Evolutionary conservation across 1,140 invertebrate species (phyloP), one percentile per base, ranked within the genome.

Genomic region (Gonatopus flavifemur): DNA sequence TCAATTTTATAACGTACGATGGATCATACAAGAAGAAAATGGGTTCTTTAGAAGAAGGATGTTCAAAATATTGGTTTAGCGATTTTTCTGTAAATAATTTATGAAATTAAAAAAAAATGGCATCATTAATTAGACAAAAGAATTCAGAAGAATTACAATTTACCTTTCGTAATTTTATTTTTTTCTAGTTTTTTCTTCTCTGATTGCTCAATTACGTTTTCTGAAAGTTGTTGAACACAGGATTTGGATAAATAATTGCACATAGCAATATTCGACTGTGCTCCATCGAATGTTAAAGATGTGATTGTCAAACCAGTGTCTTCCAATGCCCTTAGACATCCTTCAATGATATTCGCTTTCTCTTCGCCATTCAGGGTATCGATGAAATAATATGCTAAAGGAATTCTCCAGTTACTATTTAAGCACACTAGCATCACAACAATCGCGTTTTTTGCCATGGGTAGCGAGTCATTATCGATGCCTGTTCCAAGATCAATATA

Each of bases 351-450:
- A 49, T 44, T 50, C 6, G 56, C 49, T 13, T 48, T 42, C 50
- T 66, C 33, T 8, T 32, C 4, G 18, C 28, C 55, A 46, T 19
- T 42, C 9, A 68, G 13, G 7, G 49, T 40, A 40, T 57, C 28
- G 10, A 54, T 44, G 15, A 66, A 55, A 56, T 66, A 62, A 57
- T 68, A 67, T 5, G 57, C 59, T 8, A 69, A 24, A 15, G 69
- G 66, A 47, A 69, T 44, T 49, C 67, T 65, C 55, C 55, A 69
- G 21, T 19, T 15, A 8, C 20, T 20, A 49, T 70, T 68, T n/a
- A 68, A 10, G 12, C 31, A 41, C 25, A 59, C 54, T 15, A 57
- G 20, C 57, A 64, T 53, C n/a, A 69, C 50, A 40, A 68, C 65
- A 8, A 60, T 32, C 16, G 46, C 63, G 21, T 65, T 49, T 56